These are phyloP conservation scores for Rallus crepitans DNA, from an alignment of 2,797 vertebrate species.

Conservation along the genomic window DNA sequence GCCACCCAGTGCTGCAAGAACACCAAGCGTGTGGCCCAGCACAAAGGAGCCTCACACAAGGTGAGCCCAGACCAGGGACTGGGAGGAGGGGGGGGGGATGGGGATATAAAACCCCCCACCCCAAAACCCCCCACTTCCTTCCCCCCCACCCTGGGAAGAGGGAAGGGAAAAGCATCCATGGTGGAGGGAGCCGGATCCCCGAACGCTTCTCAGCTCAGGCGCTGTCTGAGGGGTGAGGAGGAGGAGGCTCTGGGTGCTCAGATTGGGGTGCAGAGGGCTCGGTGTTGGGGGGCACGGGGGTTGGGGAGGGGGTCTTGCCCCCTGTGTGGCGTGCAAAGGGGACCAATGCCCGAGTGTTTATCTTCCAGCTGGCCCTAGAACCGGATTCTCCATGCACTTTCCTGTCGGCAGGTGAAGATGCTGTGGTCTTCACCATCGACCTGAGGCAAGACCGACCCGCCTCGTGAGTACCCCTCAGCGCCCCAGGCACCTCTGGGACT, in stretches of 20 bases:
- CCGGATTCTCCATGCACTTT: constrained; percentile 96
- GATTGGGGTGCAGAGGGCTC: not conserved
- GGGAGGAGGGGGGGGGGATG: no score
- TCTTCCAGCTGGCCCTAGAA: constrained; percentile 91
- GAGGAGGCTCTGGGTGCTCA: not conserved
- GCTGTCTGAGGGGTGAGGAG: no score
- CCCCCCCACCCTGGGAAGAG: not conserved
- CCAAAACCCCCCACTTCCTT: no score
- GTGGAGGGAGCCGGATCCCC: no score
- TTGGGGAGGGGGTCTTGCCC: not conserved
- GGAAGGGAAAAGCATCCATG: no score
- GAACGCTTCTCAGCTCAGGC: no score
- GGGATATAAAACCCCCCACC: not conserved
- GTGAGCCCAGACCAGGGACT: constrained; percentile 62
- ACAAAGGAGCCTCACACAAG: constrained; percentile 97
- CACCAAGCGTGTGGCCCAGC: constrained; percentile 95
- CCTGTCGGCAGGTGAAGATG: constrained; percentile 95
- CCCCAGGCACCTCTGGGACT: no score
- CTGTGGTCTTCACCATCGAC: constrained; percentile 95
- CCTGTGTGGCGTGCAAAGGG: not conserved
- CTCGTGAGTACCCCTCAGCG: constrained; percentile 84
- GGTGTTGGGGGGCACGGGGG: not conserved
- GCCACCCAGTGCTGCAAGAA: constrained; percentile 96
- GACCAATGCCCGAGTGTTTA: not conserved
- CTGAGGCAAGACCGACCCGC: constrained; percentile 92